Conservation (phyloP, 1,140 invertebrate genomes). For the Telenomus remus region DNA sequence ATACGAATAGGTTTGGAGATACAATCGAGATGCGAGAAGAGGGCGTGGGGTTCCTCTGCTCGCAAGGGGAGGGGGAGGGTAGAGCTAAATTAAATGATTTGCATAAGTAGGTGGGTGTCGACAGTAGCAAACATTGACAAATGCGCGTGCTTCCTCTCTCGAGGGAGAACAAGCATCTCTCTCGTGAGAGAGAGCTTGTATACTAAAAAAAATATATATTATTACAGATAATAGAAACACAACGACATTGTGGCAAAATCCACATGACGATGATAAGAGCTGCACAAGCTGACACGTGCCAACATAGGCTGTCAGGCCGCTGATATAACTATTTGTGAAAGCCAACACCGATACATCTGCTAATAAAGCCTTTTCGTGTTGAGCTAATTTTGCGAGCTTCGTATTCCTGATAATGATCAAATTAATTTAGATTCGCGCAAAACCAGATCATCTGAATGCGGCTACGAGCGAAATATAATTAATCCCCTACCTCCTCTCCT, state of each 20-base stretch:
- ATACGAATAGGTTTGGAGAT: slow-evolving; percentile 76
- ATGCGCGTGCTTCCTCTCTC: slow-evolving; percentile 64
- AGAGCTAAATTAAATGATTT: slow-evolving; percentile 77
- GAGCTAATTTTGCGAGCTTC: slow-evolving; percentile 50
- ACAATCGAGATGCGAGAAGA: slow-evolving; percentile 71
- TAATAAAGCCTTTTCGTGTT: slow-evolving; percentile 57
- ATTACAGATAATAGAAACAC: slow-evolving; percentile 71
- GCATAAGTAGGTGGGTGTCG: slow-evolving; percentile 77
- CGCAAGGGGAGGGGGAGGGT: slow-evolving; percentile 31
- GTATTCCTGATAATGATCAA: slow-evolving; percentile 47
- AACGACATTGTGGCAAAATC: slow-evolving; percentile 51
- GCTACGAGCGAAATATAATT: slow-evolving; percentile 38
- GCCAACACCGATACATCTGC: slow-evolving; percentile 49
- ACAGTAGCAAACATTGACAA: slow-evolving; percentile 77
- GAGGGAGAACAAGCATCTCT: slow-evolving; percentile 45
- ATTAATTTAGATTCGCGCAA: slow-evolving; percentile 48
- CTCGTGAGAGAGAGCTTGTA: slow-evolving; percentile 50
- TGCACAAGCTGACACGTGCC: slow-evolving; percentile 73
- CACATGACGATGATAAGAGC: slow-evolving; percentile 67
- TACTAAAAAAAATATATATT: slow-evolving; percentile 72
- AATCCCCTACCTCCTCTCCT: too few species aligned
- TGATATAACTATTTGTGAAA: slow-evolving; percentile 73
- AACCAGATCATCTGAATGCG: slow-evolving; percentile 38
- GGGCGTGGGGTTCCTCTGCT: slow-evolving; percentile 26
- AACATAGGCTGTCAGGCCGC: slow-evolving; percentile 66